Evolutionary conservation across 2,888 invertebrate species (phyloP), one percentile per base, ranked within the genome.

Genomic region (Acleris sparsana): DNA sequence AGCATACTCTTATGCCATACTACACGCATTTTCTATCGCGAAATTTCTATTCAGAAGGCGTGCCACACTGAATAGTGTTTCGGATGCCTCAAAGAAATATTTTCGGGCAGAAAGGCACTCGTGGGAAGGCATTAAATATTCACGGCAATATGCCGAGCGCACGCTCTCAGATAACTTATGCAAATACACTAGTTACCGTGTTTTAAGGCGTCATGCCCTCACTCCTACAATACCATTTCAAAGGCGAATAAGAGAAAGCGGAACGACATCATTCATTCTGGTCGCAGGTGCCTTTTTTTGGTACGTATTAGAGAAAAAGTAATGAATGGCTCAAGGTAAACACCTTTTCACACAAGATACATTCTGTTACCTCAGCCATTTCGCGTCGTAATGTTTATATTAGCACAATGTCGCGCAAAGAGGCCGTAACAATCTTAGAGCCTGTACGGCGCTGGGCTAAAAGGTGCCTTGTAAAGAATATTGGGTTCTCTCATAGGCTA

Each of bases 91-190:
- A 83, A 83, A 84, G 83, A 85, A 87, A 84, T 83, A 83, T 86
- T 86, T 86, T 82, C 70, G 70, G 70, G 63, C 51, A 69, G 71
- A 76, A 76, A 73, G 72, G 73, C 73, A 74, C 75, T 75, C 72
- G 70, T 66, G 72, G 72, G 74, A 73, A 70, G 71, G 72, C 74
- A 81, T 85, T 79, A 85, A 85, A 84, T 82, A 86, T 87, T 85
- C 83, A 84, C 79, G 76, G 78, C 79, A 80, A 84, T 84, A 84
- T 83, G 77, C 80, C 73, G 75, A 74, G 80, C 73, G 78, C 77
- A 75, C 78, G 76, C 79, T 82, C 77, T 71, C 75, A 82, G 79
- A 86, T 86, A 86, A 83, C 80, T 84, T 83, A 83, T 83, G 84
- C 80, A 86, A 85, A 85, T 83, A 84, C 73, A 80, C 77, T 73